phyloP scores from a whole-genome alignment of 1,140 invertebrate species.

The Dufourea novaeangliae region DNA sequence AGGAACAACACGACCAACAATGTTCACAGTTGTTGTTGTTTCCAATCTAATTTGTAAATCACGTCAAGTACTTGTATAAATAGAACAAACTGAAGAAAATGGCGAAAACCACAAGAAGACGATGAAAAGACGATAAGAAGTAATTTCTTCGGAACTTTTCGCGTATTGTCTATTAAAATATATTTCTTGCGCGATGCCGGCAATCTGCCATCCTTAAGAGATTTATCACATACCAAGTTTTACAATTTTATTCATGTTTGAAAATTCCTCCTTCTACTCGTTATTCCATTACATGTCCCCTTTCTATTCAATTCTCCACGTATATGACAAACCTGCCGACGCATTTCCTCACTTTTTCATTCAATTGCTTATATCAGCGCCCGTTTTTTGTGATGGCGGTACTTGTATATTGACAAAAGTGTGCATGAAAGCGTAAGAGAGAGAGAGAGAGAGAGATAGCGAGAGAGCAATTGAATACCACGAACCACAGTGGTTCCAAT shows the following conservation, averaged over 20 bases:
- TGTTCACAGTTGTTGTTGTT: neutral
- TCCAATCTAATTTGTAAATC: neutral
- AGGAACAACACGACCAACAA: neutral
- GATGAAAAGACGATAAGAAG: constrained; percentile 25
- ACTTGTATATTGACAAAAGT: constrained; percentile 16
- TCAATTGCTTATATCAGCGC: neutral
- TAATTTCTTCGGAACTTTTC: constrained; percentile 39
- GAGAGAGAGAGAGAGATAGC: neutral
- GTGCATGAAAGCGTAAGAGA: neutral
- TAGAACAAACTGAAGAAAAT: neutral
- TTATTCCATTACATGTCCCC: constrained; percentile 16
- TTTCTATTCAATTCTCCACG: constrained; percentile 5
- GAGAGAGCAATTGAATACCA: neutral
- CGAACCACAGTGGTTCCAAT: constrained; percentile 20
- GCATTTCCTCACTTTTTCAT: neutral
- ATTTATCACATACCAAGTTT: constrained; percentile 51
- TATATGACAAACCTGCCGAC: neutral
- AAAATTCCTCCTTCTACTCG: constrained; percentile 40
- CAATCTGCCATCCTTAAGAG: constrained; percentile 33
- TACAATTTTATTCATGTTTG: constrained; percentile 35
- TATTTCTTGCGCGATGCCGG: constrained; percentile 38
- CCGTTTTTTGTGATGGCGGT: neutral
- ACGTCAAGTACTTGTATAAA: neutral
- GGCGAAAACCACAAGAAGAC: neutral
- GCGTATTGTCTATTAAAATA: constrained; percentile 44